A percentile compares a stretch with the other conserved stretches of the same genome.
These are phyloP conservation scores for Lamellibrachia luymesi DNA, from an alignment of 1,140 invertebrate genomes.

Conservation along the genomic window DNA sequence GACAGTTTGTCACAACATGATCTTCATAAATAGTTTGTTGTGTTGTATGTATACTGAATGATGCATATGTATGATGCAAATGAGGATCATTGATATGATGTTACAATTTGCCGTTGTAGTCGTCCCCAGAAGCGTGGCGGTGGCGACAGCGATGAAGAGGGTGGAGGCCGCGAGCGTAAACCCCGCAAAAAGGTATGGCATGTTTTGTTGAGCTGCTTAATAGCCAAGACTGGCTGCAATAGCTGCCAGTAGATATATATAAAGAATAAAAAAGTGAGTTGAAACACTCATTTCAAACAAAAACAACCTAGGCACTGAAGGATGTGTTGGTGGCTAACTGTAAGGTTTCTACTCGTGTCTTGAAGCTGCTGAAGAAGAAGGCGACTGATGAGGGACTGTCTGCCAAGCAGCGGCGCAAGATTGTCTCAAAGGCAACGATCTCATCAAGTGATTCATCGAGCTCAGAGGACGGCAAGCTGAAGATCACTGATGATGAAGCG, in stretches of 20 bases:
- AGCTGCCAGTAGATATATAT: too few relatives aligned
- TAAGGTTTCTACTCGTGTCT: slow-evolving; percentile 11
- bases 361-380: slow-evolving; percentile 26
- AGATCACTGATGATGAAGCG: slow-evolving; percentile 7
- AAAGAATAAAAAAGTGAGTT: too few relatives aligned
- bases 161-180: slow-evolving; percentile 9
- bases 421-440: slow-evolving; percentile 92
- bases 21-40: too few relatives aligned
- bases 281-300: too few relatives aligned
- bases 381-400: slow-evolving; percentile 67
- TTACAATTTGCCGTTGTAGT: slow-evolving; percentile 26
- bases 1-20: too few relatives aligned
- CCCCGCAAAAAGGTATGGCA: slow-evolving; percentile 15
- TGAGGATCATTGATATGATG: background rate
- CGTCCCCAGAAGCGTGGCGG: slow-evolving; percentile 1
- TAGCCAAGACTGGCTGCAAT: background rate
- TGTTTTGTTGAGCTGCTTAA: background rate
- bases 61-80: background rate
- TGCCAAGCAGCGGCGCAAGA: slow-evolving; percentile 79
- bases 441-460: slow-evolving; percentile 87
- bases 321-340: background rate
- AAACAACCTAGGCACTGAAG: too few relatives aligned
- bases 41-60: too few relatives aligned
- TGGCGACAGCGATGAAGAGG: slow-evolving; percentile 30
- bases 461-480: slow-evolving; percentile 55